phyloP scores from a whole-genome alignment of 2,113 vertebrate genomes.

The Triplophysa rosa region DNA sequence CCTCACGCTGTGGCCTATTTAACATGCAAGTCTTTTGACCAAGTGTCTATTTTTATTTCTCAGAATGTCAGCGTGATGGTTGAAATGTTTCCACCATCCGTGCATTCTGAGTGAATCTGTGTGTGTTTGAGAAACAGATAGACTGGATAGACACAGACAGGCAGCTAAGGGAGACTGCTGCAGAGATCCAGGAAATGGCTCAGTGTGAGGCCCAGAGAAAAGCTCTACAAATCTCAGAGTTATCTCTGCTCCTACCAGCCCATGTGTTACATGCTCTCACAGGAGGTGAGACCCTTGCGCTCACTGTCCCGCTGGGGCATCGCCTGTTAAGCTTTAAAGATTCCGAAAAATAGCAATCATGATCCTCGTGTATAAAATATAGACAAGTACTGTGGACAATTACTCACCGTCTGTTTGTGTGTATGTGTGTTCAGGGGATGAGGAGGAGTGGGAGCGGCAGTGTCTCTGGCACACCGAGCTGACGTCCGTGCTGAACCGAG shows the following conservation, averaged over 20 bases:
- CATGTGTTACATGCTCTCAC: slow-evolving; percentile 66
- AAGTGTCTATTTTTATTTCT: slow-evolving; percentile 17
- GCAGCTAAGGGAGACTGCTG: slow-evolving; percentile 62
- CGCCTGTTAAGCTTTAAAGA: slow-evolving; percentile 4
- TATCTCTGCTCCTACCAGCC: slow-evolving; percentile 66
- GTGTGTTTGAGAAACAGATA: slow-evolving; percentile 50
- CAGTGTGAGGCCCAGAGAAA: slow-evolving; percentile 72
- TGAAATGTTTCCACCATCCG: slow-evolving; percentile 6
- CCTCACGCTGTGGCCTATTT: slow-evolving; percentile 2
- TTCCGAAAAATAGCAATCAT: background rate
- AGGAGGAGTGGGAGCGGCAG: slow-evolving; percentile 80
- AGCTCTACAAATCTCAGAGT: slow-evolving; percentile 52
- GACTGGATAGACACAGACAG: slow-evolving; percentile 64
- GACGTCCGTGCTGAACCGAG: slow-evolving; percentile 70
- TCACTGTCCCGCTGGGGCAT: background rate
- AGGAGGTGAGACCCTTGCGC: slow-evolving; percentile 57
- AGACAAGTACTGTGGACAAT: background rate
- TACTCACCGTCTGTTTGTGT: slow-evolving; percentile 16
- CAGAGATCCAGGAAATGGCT: slow-evolving; percentile 65
- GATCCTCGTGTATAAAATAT: slow-evolving; percentile 1
- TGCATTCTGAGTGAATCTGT: slow-evolving; percentile 11
- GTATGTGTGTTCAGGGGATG: slow-evolving; percentile 71
- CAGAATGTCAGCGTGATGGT: background rate
- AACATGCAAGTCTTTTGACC: slow-evolving; percentile 10
- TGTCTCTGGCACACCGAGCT: slow-evolving; percentile 69